Evolutionary conservation across 2,797 vertebrate species (phyloP).

Genomic region (Menidia menidia): DNA sequence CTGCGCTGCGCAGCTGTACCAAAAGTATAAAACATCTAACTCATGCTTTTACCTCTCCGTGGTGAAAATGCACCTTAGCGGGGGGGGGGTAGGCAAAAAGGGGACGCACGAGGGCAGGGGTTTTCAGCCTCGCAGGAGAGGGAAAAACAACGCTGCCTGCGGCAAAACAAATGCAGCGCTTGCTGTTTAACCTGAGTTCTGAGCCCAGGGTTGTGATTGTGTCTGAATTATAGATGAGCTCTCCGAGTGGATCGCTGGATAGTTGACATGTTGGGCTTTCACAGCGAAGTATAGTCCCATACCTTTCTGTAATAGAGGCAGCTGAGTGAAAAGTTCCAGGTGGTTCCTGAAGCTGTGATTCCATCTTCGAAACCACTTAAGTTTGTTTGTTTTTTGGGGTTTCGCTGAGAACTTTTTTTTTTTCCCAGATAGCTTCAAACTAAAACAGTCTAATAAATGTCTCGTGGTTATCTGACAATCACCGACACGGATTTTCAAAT

Average conservation of each 20-base stretch:
- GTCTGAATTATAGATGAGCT: conserved; percentile 70
- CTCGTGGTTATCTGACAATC: background rate
- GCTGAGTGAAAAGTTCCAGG: conserved; percentile 47
- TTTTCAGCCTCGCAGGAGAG: conserved; percentile 51
- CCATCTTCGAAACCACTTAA: background rate
- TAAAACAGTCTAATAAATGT: background rate
- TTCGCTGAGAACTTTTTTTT: background rate
- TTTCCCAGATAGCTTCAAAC: too few relatives aligned
- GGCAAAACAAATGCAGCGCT: conserved; percentile 65
- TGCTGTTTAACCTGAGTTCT: conserved; percentile 64
- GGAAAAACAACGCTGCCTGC: conserved; percentile 51
- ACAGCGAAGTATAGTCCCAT: background rate
- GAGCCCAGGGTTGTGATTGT: conserved; percentile 45
- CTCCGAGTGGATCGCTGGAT: conserved; percentile 60
- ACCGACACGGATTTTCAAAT: too few relatives aligned
- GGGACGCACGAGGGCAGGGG: conserved; percentile 60
- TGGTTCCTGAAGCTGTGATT: conserved; percentile 18
- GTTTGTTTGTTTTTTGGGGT: background rate
- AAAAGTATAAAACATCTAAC: conserved; percentile 59
- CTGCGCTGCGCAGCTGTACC: conserved; percentile 46
- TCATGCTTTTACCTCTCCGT: conserved; percentile 80
- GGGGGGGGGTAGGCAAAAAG: conserved; percentile 48
- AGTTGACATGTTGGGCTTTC: conserved; percentile 58
- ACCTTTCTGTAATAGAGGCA: conserved; percentile 18
- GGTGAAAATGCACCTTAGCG: conserved; percentile 78